Evolutionary conservation across 37 sponge, comb jelly and placozoan species (phyloP).

Genomic region (Dysidea cf. avara): DNA sequence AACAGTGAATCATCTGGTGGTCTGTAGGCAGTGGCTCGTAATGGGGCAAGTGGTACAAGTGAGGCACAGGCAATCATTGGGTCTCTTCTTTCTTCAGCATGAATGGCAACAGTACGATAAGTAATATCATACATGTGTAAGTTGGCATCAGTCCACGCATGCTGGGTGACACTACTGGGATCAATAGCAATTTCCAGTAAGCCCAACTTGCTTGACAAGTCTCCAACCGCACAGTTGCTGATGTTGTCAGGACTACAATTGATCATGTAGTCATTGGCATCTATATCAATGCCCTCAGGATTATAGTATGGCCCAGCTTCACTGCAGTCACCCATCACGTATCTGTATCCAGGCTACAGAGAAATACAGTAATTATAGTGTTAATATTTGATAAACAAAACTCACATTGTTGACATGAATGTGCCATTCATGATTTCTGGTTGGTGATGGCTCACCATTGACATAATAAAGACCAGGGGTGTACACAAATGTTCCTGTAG

Average conservation of each 20-base stretch:
- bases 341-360: neutral
- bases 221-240: constrained; percentile 34
- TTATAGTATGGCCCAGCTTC: neutral
- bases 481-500: constrained; percentile 1
- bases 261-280: neutral
- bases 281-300: neutral
- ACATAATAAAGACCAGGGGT: constrained; percentile 53
- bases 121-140: constrained; percentile 4
- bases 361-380: no score
- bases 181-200: constrained; percentile 11
- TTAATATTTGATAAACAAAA: no score
- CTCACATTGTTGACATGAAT: constrained; percentile 31
- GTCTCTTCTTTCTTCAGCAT: constrained; percentile 11
- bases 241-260: neutral
- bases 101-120: constrained; percentile 30
- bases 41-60: neutral
- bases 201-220: constrained; percentile 43
- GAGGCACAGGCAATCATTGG: constrained; percentile 55
- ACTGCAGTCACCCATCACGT: neutral
- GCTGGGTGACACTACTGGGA: no score
- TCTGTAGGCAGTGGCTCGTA: neutral
- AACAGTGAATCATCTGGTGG: neutral
- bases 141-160: neutral
- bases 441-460: constrained; percentile 1
- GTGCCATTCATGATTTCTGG: constrained; percentile 41